A percentile compares a stretch with the other conserved stretches of the same genome.
phyloP scores from a whole-genome alignment of 1,140 invertebrate species.

The Venustaconcha ellipsiformis region DNA sequence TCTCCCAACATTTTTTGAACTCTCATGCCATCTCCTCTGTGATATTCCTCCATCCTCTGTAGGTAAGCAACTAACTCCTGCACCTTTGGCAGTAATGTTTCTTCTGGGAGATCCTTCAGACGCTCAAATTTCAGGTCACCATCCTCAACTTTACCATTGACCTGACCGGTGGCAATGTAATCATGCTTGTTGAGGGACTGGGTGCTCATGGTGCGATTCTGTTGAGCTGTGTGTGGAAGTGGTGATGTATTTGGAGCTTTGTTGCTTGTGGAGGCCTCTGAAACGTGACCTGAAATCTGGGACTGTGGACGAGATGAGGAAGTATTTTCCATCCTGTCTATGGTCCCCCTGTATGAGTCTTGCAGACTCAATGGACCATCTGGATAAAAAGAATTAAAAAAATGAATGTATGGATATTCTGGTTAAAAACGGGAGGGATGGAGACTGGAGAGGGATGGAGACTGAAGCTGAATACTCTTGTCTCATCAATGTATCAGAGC shows the following conservation, averaged over 20 bases:
- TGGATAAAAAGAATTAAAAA: constrained; percentile 24
- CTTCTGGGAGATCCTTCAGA: constrained; percentile 36
- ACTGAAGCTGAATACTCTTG: too few relatives aligned
- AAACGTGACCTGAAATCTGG: too few relatives aligned
- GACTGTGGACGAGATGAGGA: too few relatives aligned
- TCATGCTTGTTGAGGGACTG: constrained; percentile 18
- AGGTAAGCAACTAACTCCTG: constrained; percentile 48
- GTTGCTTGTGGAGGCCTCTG: too few relatives aligned
- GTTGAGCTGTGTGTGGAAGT: too few relatives aligned
- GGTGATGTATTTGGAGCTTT: too few relatives aligned
- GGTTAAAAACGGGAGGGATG: too few relatives aligned
- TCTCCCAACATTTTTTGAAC: constrained; percentile 58
- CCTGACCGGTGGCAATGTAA: constrained; percentile 20
- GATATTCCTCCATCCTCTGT: constrained; percentile 52
- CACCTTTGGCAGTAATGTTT: constrained; percentile 45
- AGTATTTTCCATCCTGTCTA: too few relatives aligned
- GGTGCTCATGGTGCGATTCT: background rate
- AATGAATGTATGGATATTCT: background rate
- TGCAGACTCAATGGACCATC: constrained; percentile 56
- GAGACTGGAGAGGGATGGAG: too few relatives aligned
- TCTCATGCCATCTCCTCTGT: constrained; percentile 57
- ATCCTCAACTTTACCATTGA: constrained; percentile 28
- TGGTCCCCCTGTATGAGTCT: constrained; percentile 29
- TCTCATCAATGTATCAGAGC: too few relatives aligned
- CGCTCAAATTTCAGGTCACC: constrained; percentile 29